Conservation (phyloP, 2,113 vertebrate species). For the Toxostoma redivivum region DNA sequence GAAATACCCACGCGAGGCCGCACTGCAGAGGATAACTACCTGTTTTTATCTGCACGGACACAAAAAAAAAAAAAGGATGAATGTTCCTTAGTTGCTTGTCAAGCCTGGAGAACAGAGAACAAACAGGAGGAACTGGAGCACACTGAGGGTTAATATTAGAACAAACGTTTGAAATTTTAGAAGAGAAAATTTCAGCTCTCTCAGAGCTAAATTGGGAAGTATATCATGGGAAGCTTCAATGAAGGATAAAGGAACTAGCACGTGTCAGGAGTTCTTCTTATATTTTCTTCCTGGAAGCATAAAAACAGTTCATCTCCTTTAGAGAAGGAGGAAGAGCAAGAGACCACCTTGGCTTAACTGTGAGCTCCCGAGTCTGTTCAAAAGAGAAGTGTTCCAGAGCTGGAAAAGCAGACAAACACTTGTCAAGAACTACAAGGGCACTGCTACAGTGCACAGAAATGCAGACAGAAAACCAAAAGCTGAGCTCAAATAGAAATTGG, state of each 20-base stretch:
- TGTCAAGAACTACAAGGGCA: not conserved
- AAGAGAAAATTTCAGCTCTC: not conserved
- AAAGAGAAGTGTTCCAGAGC: rapidly evolving
- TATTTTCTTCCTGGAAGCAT: not conserved
- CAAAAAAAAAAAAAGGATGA: not conserved
- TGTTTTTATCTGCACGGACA: not conserved
- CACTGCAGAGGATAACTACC: not conserved
- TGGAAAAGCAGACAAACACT: not conserved
- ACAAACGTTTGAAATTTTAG: not conserved
- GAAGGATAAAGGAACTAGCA: not conserved
- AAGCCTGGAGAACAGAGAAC: not conserved
- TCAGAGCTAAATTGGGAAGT: not conserved
- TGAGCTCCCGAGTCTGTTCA: not conserved
- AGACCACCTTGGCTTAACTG: not conserved
- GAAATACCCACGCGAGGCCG: not conserved
- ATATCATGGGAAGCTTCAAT: not conserved
- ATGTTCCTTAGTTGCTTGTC: not conserved
- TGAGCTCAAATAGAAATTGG: not conserved
- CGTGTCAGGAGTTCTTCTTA: not conserved
- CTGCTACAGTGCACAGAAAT: not conserved
- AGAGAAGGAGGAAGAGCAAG: not conserved
- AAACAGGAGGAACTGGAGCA: not conserved
- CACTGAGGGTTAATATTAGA: not conserved
- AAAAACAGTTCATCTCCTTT: not conserved
- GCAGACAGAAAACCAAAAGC: not conserved